phyloP scores from a whole-genome alignment of 2,797 vertebrate genomes.

The Acanthiza pusilla region DNA sequence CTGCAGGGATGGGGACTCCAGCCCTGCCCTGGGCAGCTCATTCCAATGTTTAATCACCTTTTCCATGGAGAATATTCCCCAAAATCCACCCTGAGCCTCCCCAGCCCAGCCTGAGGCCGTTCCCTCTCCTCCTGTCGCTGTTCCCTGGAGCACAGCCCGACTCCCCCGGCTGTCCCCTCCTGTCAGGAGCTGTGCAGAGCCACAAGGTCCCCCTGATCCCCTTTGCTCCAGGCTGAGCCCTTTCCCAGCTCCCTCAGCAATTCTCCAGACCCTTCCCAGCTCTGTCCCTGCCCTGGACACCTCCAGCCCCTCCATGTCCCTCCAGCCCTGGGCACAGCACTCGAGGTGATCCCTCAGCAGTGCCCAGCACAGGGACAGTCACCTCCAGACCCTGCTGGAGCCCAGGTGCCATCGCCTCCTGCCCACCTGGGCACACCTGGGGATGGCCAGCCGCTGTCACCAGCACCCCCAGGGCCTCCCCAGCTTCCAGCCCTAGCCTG shows the following conservation, averaged over 20 bases:
- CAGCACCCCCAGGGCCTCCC: neutral
- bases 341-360: neutral
- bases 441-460: neutral
- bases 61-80: accelerated
- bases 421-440: neutral
- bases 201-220: neutral
- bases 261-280: neutral
- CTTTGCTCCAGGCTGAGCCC: neutral
- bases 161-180: neutral
- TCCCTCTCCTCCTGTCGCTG: neutral
- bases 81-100: accelerated
- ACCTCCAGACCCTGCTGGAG: neutral
- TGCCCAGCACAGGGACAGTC: neutral
- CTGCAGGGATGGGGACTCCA: accelerated
- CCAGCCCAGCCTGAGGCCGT: neutral
- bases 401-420: neutral
- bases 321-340: too few species aligned
- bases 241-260: neutral
- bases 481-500: neutral
- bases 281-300: neutral
- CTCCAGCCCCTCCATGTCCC: neutral
- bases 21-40: accelerated
- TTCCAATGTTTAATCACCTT: too few species aligned
- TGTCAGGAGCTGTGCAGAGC: neutral
- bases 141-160: neutral